Evolutionary conservation across 2,113 vertebrate species (phyloP).

Genomic region (Saimiri boliviensis): DNA sequence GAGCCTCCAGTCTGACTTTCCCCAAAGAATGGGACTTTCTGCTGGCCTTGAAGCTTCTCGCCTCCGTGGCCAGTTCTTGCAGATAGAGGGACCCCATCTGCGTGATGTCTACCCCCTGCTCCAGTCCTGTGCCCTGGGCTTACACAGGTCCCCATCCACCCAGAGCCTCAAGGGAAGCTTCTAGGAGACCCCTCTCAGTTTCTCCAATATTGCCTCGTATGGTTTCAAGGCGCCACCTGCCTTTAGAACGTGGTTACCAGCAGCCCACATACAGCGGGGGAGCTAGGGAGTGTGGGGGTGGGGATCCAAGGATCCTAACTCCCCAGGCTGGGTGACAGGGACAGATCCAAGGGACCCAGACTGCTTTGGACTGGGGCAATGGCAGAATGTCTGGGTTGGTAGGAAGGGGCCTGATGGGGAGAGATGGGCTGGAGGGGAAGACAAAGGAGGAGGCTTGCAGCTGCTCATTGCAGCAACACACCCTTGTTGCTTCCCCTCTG

Average conservation of each 20-base stretch:
- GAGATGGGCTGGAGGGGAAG: not conserved
- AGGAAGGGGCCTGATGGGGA: not conserved
- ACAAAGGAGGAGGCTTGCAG: too few relatives aligned
- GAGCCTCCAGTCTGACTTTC: not conserved
- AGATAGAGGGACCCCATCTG: not conserved
- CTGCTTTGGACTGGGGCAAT: not conserved
- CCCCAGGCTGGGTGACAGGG: not conserved
- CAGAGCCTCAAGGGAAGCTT: not conserved
- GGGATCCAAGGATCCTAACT: not conserved
- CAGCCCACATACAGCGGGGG: not conserved
- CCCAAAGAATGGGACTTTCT: not conserved
- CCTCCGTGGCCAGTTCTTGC: not conserved
- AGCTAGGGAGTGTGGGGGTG: not conserved
- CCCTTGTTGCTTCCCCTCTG: rapidly evolving
- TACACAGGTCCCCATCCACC: not conserved
- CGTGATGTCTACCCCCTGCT: not conserved
- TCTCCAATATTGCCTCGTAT: not conserved
- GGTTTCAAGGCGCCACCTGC: not conserved
- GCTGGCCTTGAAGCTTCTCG: not conserved
- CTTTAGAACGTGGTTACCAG: not conserved
- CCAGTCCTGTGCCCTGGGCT: not conserved
- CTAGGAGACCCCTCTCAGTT: not conserved
- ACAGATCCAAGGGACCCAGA: not conserved
- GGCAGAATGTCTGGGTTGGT: not conserved
- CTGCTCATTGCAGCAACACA: not conserved